Conservation (phyloP, 2,888 invertebrate species). For the Falcaria lacertinaria region DNA sequence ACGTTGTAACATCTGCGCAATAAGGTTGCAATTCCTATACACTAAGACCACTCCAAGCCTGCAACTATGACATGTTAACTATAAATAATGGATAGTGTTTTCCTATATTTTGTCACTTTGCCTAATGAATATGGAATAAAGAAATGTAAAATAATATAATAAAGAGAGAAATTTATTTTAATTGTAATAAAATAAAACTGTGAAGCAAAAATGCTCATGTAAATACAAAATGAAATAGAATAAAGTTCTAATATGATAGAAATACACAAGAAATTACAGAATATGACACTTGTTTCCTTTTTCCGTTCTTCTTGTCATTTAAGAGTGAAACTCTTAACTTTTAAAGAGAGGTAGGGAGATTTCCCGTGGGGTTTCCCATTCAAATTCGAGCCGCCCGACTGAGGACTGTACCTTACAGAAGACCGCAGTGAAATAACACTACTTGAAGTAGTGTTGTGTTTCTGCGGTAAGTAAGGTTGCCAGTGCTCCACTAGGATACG, state of each 20-base stretch:
- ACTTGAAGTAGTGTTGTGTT: no score
- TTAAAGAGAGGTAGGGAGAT: no score
- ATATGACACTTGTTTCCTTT: conserved; percentile 28
- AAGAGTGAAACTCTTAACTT: no score
- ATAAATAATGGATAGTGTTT: not conserved
- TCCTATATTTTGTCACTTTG: conserved; percentile 60
- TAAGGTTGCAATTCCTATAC: not conserved
- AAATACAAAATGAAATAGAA: conserved; percentile 73
- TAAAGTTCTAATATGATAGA: conserved; percentile 75
- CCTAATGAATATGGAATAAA: conserved; percentile 60
- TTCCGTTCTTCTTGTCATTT: conserved; percentile 3
- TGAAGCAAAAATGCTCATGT: conserved; percentile 77
- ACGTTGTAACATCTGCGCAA: not conserved
- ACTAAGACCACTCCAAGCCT: not conserved
- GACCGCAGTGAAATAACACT: no score
- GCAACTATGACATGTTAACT: not conserved
- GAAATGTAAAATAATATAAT: conserved; percentile 68
- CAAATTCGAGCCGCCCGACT: no score
- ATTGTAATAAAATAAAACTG: conserved; percentile 65
- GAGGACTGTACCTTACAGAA: no score
- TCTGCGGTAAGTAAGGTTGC: no score
- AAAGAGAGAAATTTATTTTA: conserved; percentile 75
- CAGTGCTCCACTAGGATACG: no score
- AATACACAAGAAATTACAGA: conserved; percentile 65
- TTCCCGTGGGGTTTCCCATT: no score